Conservation (phyloP, 2,113 vertebrate genomes). For the Irena cyanogastra region DNA sequence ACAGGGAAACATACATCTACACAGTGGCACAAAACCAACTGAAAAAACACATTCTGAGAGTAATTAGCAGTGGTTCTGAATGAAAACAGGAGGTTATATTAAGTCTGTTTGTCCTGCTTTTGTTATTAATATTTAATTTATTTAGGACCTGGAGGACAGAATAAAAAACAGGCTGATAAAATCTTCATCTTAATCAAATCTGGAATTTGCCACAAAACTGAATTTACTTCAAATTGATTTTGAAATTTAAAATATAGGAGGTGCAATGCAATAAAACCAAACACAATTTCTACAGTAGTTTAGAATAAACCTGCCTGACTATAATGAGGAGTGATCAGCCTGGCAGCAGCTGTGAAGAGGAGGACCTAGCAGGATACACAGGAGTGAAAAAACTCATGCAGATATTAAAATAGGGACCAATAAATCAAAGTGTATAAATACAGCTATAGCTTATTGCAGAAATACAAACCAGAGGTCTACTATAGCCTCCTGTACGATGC, state of each 20-base stretch:
- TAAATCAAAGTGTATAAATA: not conserved
- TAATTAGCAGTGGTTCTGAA: not conserved
- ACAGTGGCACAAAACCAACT: not conserved
- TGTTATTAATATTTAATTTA: not conserved
- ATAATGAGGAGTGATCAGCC: not conserved
- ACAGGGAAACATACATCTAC: not conserved
- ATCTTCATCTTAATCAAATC: not conserved
- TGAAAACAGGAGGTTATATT: not conserved
- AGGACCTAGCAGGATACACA: not conserved
- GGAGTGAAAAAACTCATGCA: not conserved
- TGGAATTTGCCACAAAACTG: not conserved
- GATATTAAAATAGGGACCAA: not conserved
- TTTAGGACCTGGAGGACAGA: not conserved
- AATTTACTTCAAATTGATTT: not conserved
- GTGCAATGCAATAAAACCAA: not conserved
- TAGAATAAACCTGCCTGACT: not conserved
- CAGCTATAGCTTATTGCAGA: not conserved
- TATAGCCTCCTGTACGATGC: not conserved
- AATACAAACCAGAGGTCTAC: not conserved
- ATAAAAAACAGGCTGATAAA: not conserved
- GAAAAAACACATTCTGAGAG: not conserved
- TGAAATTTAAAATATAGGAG: not conserved
- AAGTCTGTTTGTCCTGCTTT: not conserved
- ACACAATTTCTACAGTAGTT: not conserved
- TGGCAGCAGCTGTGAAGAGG: not conserved